A percentile compares a stretch with the other conserved stretches of the same genome.
These are phyloP conservation scores for Trichacis sp. DNA, from an alignment of 2,888 invertebrate genomes.

Conservation along the genomic window DNA sequence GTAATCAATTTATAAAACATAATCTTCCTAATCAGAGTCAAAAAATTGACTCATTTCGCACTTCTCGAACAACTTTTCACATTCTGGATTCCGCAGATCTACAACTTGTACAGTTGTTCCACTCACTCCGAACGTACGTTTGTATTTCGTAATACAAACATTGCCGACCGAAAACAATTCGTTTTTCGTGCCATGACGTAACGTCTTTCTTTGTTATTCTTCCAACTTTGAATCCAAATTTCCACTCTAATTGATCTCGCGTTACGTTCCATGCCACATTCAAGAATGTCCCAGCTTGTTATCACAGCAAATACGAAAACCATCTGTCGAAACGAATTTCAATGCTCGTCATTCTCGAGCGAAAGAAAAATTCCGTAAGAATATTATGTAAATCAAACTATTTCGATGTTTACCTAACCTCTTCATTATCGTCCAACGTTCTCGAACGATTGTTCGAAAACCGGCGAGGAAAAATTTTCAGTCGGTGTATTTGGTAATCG, in stretches of 20 bases:
- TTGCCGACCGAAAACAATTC: too few relatives aligned
- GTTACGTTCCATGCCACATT: constrained; percentile 23
- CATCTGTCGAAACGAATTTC: constrained; percentile 27
- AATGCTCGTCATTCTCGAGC: not conserved
- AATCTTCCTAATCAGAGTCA: too few relatives aligned
- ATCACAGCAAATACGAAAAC: constrained; percentile 24
- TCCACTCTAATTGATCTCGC: constrained; percentile 17
- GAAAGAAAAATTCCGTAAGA: not conserved
- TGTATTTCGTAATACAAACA: too few relatives aligned
- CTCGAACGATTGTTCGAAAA: not conserved
- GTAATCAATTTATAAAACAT: too few relatives aligned
- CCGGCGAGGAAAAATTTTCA: not conserved
- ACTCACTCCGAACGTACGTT: too few relatives aligned
- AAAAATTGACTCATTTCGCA: too few relatives aligned
- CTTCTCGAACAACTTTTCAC: too few relatives aligned
- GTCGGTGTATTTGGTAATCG: not conserved
- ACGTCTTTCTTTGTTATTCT: too few relatives aligned
- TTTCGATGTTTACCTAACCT: not conserved
- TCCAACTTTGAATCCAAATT: not conserved
- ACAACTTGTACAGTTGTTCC: too few relatives aligned
- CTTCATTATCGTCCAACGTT: constrained; percentile 1
- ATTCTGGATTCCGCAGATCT: too few relatives aligned
- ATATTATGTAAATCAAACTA: not conserved
- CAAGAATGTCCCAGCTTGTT: constrained; percentile 13
- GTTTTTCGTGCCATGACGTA: too few relatives aligned